These are phyloP conservation scores for Corynorhinus townsendii DNA, from an alignment of 2,113 vertebrate genomes.

Conservation along the genomic window DNA sequence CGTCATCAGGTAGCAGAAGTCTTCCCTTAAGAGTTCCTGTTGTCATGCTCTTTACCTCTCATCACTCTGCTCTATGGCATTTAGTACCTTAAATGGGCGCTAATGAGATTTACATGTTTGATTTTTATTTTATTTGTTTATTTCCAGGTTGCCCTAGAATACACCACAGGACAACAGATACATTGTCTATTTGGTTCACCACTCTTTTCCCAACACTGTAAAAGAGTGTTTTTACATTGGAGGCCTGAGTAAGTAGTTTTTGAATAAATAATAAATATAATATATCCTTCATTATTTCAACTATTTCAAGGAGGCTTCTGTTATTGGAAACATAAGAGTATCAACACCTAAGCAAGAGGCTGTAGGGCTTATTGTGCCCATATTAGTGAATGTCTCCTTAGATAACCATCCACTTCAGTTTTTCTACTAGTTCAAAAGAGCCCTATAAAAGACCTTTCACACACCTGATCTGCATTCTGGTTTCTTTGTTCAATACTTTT, in stretches of 20 bases:
- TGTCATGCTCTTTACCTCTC: background rate
- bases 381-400: background rate
- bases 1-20: background rate
- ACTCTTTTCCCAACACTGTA: background rate
- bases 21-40: background rate
- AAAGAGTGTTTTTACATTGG: background rate
- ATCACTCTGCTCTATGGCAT: background rate
- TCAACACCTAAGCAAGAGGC: background rate
- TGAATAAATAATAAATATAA: background rate
- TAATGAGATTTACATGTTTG: background rate
- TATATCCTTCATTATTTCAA: background rate
- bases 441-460: background rate
- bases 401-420: background rate
- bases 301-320: background rate
- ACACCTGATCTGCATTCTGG: background rate
- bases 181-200: background rate
- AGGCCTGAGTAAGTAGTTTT: background rate
- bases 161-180: background rate
- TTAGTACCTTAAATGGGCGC: background rate
- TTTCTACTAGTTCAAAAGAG: background rate
- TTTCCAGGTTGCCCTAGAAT: background rate
- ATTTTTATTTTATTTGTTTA: background rate
- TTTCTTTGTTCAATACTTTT: background rate
- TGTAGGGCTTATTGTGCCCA: background rate
- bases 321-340: background rate